Evolutionary conservation across 2,113 vertebrate species (phyloP).

Genomic region (Formicarius rufipectus): DNA sequence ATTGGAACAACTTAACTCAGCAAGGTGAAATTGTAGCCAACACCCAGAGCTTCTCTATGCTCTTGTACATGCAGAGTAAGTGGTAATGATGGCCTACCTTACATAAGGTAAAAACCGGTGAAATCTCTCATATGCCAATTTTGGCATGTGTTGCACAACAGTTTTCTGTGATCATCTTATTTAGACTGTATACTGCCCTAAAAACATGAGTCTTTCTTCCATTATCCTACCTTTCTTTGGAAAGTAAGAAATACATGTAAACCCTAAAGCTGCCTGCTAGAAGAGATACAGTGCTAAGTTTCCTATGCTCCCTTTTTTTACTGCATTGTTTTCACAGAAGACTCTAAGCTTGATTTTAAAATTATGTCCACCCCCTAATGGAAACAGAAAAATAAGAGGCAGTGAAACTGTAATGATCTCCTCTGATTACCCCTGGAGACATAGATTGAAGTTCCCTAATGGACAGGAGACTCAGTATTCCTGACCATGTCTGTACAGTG

Average conservation of each 20-base stretch:
- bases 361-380: not conserved
- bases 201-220: not conserved
- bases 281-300: not conserved
- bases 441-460: not conserved
- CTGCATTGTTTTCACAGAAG: not conserved
- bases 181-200: not conserved
- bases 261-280: not conserved
- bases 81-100: not conserved
- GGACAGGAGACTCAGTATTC: not conserved
- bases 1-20: not conserved
- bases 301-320: not conserved
- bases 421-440: not conserved
- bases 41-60: not conserved
- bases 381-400: not conserved
- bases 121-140: not conserved
- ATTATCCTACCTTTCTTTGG: not conserved
- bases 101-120: not conserved
- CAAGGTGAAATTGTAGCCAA: not conserved
- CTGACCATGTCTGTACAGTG: not conserved
- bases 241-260: not conserved
- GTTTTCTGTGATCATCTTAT: not conserved
- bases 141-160: not conserved
- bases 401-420: not conserved
- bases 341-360: not conserved
- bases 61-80: not conserved